A percentile compares a stretch with the other conserved stretches of the same genome.
phyloP scores from a whole-genome alignment of 1,140 invertebrate species.

The Papilio machaon region DNA sequence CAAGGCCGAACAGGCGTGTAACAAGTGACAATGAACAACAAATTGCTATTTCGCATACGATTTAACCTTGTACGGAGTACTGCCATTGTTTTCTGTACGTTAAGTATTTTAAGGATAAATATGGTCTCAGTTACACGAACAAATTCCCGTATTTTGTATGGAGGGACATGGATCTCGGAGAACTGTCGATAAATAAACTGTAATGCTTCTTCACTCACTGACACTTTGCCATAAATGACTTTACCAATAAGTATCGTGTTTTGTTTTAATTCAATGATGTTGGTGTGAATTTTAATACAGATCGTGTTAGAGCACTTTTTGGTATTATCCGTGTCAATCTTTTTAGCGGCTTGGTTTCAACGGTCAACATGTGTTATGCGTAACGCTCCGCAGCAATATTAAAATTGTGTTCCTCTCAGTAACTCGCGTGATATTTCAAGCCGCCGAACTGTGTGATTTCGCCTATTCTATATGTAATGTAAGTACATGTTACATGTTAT shows the following conservation, averaged over 20 bases:
- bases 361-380: no score
- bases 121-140: slow-evolving; percentile 52
- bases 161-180: slow-evolving; percentile 46
- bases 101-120: slow-evolving; percentile 54
- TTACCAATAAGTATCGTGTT: slow-evolving; percentile 39
- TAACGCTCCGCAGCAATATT: no score
- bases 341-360: no score
- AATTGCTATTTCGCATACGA: slow-evolving; percentile 53
- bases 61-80: slow-evolving; percentile 52
- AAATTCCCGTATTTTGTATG: slow-evolving; percentile 52
- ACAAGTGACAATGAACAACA: slow-evolving; percentile 50
- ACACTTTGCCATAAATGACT: slow-evolving; percentile 46
- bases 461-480: background rate
- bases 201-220: slow-evolving; percentile 47
- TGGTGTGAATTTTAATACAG: background rate
- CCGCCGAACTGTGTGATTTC: no score
- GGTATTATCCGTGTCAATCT: no score
- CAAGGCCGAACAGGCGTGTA: slow-evolving; percentile 47
- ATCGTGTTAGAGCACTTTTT: background rate
- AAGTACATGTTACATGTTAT: background rate
- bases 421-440: no score
- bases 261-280: slow-evolving; percentile 48
- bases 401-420: no score
- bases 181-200: slow-evolving; percentile 45
- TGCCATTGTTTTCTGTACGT: slow-evolving; percentile 57